Base-by-base conservation (phyloP, 2,113 vertebrate species). In the Hemiprocne comata region DNA sequence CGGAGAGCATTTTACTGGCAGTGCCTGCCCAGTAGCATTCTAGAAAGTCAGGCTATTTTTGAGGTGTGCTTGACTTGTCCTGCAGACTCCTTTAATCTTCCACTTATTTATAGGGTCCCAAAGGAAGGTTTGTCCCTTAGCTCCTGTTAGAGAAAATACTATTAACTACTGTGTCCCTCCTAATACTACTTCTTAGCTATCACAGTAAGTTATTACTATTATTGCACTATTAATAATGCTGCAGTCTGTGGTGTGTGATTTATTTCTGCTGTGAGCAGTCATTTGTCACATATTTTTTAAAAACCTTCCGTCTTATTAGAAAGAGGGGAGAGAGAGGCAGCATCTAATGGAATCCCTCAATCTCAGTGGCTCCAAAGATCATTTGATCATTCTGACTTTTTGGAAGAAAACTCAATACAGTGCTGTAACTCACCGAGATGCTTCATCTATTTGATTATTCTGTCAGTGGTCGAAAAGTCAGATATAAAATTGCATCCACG, bases 211-310 rank as follows among this genome's bases (percentile, higher is more conserved):
- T 96, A 95, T 97, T 96, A 93, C 94, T 92, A 84, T 94, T 93
- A 96, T 78, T 71, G 69, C 61, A 61, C 90, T 93, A 92, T 97
- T 96, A 96, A 96, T 95, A 96, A 88, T 72, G 54, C 93, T 93
- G 72, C 85, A 53, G 60, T 92, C 79, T 80, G 87, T 88, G 67
- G 36, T 73, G 31, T 78, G 84, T 93, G 92, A 96, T 96, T 93
- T 96, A 93, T 95, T 95, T 94, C 91, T 76, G 33, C 90, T 87
- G 46, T 73, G 69, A 89, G 50, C 82, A 79, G 92, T 85, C 79
- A 96, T 91, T 93, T 93, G 66, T 95, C 94, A 93, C 88, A 65
- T 67, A 89, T 95, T 96, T 96, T 95, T 88, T 92, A 79, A 95
- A 96, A 95, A 88, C 65, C 76, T 88, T 96, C 90, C 26, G 8